These are phyloP conservation scores for Helogale parvula DNA, from an alignment of 2,113 vertebrate species.

Conservation along the genomic window DNA sequence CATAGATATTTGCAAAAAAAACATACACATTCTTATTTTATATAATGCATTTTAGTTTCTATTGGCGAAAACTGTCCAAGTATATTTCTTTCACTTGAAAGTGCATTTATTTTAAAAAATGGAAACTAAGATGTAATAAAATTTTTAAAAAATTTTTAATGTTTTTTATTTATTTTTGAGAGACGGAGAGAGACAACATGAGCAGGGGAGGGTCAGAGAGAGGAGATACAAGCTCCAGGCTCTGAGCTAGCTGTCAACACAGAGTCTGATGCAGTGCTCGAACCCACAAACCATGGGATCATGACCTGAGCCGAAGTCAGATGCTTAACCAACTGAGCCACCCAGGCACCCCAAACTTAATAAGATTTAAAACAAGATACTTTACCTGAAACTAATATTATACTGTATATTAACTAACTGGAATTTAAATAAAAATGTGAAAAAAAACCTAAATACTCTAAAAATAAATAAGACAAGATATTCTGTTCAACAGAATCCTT, in stretches of 20 bases:
- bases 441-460: not conserved
- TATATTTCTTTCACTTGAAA: not conserved
- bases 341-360: no score
- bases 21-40: not conserved
- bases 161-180: no score
- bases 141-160: not conserved
- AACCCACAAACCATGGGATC: no score
- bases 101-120: not conserved
- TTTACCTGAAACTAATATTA: not conserved
- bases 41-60: not conserved
- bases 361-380: not conserved
- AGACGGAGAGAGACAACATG: no score
- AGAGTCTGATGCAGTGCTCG: no score
- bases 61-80: not conserved
- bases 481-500: not conserved
- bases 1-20: not conserved
- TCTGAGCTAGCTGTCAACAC: no score
- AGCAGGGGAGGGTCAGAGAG: no score
- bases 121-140: not conserved
- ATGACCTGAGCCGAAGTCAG: no score
- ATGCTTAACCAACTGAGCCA: no score
- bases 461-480: not conserved
- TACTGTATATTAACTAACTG: not conserved
- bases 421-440: not conserved
- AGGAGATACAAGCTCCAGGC: no score